These are phyloP conservation scores for Lota lota DNA, from an alignment of 2,113 vertebrate genomes.

Conservation along the genomic window DNA sequence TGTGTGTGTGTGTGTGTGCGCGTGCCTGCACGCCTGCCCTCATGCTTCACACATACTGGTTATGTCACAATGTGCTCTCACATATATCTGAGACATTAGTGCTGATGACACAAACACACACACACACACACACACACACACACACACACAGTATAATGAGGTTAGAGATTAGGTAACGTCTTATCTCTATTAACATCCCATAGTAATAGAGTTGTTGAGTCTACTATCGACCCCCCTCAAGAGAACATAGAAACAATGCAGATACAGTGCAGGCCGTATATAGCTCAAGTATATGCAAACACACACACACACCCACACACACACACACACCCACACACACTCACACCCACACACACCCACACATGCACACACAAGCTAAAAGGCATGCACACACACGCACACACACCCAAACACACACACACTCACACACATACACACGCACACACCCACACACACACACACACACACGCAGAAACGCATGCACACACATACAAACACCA, in stretches of 20 bases:
- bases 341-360: too few species aligned
- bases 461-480: too few species aligned
- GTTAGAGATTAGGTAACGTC: background rate
- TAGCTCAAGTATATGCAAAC: too few species aligned
- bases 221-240: background rate
- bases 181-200: too few species aligned
- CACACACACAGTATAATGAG: constrained; percentile 18
- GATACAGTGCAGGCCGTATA: too few species aligned
- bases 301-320: too few species aligned
- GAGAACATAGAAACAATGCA: background rate
- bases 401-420: background rate
- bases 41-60: constrained; percentile 51
- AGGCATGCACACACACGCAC: too few species aligned
- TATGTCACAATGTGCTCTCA: constrained; percentile 50
- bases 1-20: constrained; percentile 14
- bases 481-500: too few species aligned
- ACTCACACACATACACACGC: too few species aligned
- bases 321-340: too few species aligned
- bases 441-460: too few species aligned
- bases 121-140: constrained; percentile 40
- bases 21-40: constrained; percentile 4
- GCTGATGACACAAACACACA: constrained; percentile 33
- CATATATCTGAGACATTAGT: constrained; percentile 45
- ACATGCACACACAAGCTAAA: too few species aligned
- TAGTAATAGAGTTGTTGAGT: background rate